Evolutionary conservation across 2,888 invertebrate species (phyloP).

Genomic region (Cacoxenus indagator): DNA sequence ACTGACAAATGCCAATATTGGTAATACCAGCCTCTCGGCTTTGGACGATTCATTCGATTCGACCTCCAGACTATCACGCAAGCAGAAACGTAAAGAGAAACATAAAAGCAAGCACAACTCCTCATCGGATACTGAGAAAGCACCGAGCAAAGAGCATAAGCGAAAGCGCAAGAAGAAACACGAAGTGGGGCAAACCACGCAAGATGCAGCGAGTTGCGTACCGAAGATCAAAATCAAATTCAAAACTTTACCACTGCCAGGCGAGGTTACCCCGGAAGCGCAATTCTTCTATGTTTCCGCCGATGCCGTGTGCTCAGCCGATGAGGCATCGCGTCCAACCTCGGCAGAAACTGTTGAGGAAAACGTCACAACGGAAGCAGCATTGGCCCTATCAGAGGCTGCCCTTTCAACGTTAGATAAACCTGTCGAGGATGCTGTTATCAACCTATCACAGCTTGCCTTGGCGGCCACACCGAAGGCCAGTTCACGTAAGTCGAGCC

Average conservation of each 20-base stretch:
- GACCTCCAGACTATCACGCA: conserved; percentile 69
- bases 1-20: conserved; percentile 37
- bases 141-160: conserved; percentile 82
- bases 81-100: conserved; percentile 82
- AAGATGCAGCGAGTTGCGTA: conserved; percentile 68
- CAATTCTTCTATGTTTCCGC: conserved; percentile 85
- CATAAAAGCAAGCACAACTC: conserved; percentile 78
- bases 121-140: conserved; percentile 72
- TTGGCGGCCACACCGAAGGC: conserved; percentile 46
- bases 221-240: conserved; percentile 85
- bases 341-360: conserved; percentile 70
- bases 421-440: too few relatives aligned
- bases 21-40: conserved; percentile 40
- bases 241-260: conserved; percentile 68
- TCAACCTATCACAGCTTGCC: too few relatives aligned
- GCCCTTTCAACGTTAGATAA: too few relatives aligned
- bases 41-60: conserved; percentile 49
- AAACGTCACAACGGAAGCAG: conserved; percentile 27
- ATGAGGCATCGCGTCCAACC: conserved; percentile 68
- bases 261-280: conserved; percentile 82
- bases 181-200: conserved; percentile 28
- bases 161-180: conserved; percentile 80
- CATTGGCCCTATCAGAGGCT: conserved; percentile 25
- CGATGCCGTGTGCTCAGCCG: conserved; percentile 70
- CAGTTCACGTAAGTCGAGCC: conserved; percentile 61